Conservation (phyloP, 2,888 invertebrate species). For the Agrilus mali region DNA sequence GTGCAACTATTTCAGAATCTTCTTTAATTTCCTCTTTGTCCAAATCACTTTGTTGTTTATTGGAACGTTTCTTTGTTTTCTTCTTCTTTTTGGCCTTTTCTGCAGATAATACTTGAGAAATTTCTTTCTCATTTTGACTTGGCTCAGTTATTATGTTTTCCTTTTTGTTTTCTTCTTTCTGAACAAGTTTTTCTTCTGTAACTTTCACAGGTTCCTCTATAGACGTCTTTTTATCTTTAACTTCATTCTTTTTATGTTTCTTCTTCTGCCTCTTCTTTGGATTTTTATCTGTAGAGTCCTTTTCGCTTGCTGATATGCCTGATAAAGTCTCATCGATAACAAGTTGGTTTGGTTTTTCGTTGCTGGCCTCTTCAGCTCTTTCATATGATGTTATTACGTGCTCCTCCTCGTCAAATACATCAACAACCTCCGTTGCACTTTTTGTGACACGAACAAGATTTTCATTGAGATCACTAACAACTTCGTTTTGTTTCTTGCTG, state of each 20-base stretch:
- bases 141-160: conserved; percentile 3
- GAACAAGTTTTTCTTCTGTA: conserved; percentile 17
- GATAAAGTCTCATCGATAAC: conserved; percentile 1
- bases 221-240: conserved; percentile 32
- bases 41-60: conserved; percentile 2
- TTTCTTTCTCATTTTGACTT: conserved; percentile 1
- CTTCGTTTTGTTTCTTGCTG: too few species aligned
- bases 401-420: neutral
- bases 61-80: conserved; percentile 4
- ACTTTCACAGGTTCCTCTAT: conserved; percentile 25
- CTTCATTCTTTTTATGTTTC: conserved; percentile 16
- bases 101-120: neutral
- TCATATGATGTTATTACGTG: neutral
- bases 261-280: conserved; percentile 5
- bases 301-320: conserved; percentile 1
- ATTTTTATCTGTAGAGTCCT: conserved; percentile 6
- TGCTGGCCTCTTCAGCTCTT: neutral
- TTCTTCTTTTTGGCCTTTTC: neutral
- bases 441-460: too few species aligned
- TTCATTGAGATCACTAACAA: too few species aligned
- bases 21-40: too few species aligned
- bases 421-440: too few species aligned
- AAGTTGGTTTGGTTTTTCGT: neutral
- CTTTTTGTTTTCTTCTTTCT: conserved; percentile 5
- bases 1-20: too few species aligned